phyloP scores from a whole-genome alignment of 2,797 vertebrate genomes.

The Ambastaia sidthimunki region DNA sequence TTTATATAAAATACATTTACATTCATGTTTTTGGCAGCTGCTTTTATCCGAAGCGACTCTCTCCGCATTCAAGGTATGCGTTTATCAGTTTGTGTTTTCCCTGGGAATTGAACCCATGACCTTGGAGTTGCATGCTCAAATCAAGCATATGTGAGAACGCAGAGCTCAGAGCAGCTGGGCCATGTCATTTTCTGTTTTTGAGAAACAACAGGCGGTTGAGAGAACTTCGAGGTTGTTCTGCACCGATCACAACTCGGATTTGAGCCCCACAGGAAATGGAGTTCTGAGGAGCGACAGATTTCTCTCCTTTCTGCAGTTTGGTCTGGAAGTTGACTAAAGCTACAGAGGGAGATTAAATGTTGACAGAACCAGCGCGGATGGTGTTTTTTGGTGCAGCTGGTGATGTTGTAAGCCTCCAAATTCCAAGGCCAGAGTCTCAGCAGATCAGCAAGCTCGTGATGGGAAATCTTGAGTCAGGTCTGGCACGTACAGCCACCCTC shows the following conservation, averaged over 20 bases:
- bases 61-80: not conserved
- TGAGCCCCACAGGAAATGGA: slow-evolving; percentile 21
- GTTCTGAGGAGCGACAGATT: slow-evolving; percentile 4
- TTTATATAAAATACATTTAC: no score
- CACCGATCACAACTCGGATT: no score
- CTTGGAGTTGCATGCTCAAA: not conserved
- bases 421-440: not conserved
- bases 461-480: slow-evolving; percentile 18
- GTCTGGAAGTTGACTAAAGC: slow-evolving; percentile 10
- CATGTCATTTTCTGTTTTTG: slow-evolving; percentile 6
- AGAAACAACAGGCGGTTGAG: slow-evolving; percentile 20
- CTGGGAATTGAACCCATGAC: not conserved
- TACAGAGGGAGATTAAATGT: slow-evolving; percentile 4
- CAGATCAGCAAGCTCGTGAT: not conserved
- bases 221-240: not conserved
- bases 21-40: not conserved
- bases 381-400: slow-evolving; percentile 28
- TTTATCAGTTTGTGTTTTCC: not conserved
- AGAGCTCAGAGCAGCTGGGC: not conserved
- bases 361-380: slow-evolving; percentile 4
- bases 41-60: not conserved
- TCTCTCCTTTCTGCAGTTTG: not conserved
- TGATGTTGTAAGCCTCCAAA: slow-evolving; percentile 26
- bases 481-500: not conserved
- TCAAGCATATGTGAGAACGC: not conserved